Base-by-base conservation (phyloP, 2,797 vertebrate species). In the Trachurus trachurus region DNA sequence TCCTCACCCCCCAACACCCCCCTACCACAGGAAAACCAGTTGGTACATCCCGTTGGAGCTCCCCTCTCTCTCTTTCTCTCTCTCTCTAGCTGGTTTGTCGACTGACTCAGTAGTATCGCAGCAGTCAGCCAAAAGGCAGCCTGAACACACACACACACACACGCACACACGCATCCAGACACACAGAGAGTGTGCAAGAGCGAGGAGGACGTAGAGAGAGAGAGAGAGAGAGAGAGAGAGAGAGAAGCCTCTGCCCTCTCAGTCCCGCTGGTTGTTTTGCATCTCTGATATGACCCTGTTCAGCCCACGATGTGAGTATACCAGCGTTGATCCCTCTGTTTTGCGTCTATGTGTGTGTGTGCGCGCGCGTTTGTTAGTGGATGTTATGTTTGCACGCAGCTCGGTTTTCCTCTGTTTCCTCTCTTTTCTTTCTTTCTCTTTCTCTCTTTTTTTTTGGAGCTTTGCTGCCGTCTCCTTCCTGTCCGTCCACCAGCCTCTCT, bases 281-380 rank as follows among this genome's bases (percentile, higher is more conserved):
- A 76, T 90, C 76, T 78, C 86, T 95, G 94, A 90, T 94, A 96
- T 96, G 95, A 96, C 95, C 89, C 94, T 96, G 76, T 96, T 96
- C 87, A 95, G 94, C 84, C 93, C 93, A 70, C 92, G 93, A 94
- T 94, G 95, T 96, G 90, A 95, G 92, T 94, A 93, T 90, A 66
- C 15, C 3, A 7, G 63, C 40, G 19, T 74, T 61, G 72, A 39
- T 77, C 31, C 29, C 37, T 80, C 5, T 57, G n/a, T 73, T 21
- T 71, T 66, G 21, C 59, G 17, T 57, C 44, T 66, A 16, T 61
- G 49, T 68, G 47, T 68, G 56, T 66, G 50, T 71, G 67, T 69
- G 37, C 74, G 56, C 10, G 16, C 71, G 78, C 40, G 19, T 84
- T 68, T 72, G 40, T 80, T 59, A 44, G 63, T 75, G 60, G 53